These are phyloP conservation scores for Xiphophorus birchmanni DNA, from an alignment of 2,797 vertebrate species.

Conservation along the genomic window DNA sequence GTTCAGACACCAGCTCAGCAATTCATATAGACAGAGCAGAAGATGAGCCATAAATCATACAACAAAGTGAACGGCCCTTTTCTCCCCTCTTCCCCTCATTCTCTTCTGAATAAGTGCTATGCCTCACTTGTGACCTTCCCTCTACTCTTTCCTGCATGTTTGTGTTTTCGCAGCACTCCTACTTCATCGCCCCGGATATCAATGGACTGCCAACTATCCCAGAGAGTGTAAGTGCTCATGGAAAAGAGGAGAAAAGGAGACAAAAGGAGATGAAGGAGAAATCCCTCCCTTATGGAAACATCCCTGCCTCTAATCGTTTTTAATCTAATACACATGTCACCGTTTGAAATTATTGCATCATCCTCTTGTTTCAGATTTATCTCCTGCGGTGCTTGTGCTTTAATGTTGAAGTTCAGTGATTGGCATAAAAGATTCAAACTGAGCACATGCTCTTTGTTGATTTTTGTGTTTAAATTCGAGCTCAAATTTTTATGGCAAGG, in stretches of 20 bases:
- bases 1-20: constrained; percentile 79
- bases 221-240: constrained; percentile 92
- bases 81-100: constrained; percentile 52
- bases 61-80: constrained; percentile 73
- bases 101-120: constrained; percentile 67
- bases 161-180: constrained; percentile 88
- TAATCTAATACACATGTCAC: constrained; percentile 75
- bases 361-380: constrained; percentile 65
- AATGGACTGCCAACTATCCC: constrained; percentile 97
- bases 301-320: constrained; percentile 68
- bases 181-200: constrained; percentile 95
- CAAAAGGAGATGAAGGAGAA: constrained; percentile 52
- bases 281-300: constrained; percentile 64
- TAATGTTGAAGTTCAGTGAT: constrained; percentile 62
- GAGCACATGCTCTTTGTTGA: constrained; percentile 51
- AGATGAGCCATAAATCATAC: constrained; percentile 80
- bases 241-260: constrained; percentile 46
- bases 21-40: constrained; percentile 80
- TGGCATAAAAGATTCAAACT: constrained; percentile 45
- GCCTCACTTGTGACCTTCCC: constrained; percentile 74
- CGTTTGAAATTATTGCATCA: constrained; percentile 77
- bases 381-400: constrained; percentile 59
- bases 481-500: constrained; percentile 32
- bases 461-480: constrained; percentile 41
- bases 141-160: constrained; percentile 69